Conservation (phyloP, 2,113 vertebrate genomes). For the Taxidea taxus region DNA sequence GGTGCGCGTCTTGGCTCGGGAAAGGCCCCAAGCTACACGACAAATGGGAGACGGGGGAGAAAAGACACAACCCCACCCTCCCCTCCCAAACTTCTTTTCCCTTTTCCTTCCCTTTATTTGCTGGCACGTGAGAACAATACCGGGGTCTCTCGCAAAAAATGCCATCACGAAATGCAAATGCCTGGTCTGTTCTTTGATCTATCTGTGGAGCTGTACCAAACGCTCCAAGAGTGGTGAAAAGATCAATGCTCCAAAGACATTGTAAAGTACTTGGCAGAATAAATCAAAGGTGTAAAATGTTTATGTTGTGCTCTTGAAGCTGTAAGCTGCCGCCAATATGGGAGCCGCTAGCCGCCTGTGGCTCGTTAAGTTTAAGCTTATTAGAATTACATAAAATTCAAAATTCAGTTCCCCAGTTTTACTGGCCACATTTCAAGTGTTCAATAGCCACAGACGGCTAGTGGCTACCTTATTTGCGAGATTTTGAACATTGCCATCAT, state of each 20-base stretch:
- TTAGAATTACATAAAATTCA: background rate
- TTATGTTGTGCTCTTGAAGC: background rate
- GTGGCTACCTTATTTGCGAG: background rate
- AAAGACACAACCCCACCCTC: background rate
- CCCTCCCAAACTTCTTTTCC: background rate
- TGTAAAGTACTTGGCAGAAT: background rate
- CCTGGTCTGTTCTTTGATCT: background rate
- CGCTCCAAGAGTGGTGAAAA: background rate
- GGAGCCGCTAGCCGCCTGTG: background rate
- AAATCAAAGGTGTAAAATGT: background rate
- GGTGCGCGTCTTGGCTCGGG: background rate
- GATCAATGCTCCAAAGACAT: background rate
- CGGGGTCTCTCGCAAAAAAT: background rate
- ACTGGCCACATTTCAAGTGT: background rate
- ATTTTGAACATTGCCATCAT: background rate
- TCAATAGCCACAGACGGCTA: background rate
- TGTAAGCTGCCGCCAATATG: background rate
- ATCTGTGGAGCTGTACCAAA: background rate
- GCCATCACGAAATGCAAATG: background rate
- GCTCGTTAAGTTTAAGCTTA: background rate
- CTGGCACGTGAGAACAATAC: background rate
- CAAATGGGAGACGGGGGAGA: background rate
- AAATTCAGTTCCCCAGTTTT: background rate
- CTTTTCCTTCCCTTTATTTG: background rate
- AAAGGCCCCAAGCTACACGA: background rate